Base-by-base conservation (phyloP, 1,140 invertebrate genomes). In the Phenacoccus solenopsis region DNA sequence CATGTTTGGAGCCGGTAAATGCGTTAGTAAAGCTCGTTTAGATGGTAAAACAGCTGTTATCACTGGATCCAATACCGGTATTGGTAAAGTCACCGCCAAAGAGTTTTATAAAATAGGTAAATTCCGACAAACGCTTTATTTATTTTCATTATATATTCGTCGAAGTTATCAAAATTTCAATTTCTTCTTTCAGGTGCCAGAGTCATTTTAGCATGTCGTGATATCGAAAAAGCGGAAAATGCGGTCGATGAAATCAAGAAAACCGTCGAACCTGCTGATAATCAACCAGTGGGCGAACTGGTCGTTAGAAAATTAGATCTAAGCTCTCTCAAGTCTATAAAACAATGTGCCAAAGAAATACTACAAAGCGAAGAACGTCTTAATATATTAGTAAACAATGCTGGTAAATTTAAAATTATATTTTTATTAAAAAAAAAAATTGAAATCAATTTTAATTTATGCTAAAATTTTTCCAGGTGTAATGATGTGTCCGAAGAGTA, bases 321-420 rank as follows among this genome's bases (percentile, higher is more conserved):
- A 0, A 78, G 81, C 1, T 92, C 86, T 12, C 78, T 93, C 10
- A 79, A 82, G 25, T 93, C 90, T 22, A 84, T 94, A 0, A 78
- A 85, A 71, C 79, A 85, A 73, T 93, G 89, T 76, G 88, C 86
- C 12, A 77, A 84, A 61, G 79, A 82, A 24, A 78, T 94, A 1
- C 75, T 83, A 13, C 77, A 82, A 5, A 83, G 79, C 0, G 84
- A 88, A 76, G 69, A 81, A 32, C 79, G 84, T 74, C 85, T 90
- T 49, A 83, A 91, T 75, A 78, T 91, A 38, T 79, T 94, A 1
- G 84, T 93, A 16, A 91, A 93, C 73, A 94, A 93, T 80, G 91
- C 90, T 67, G 90, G 82, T 77, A 57, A 70, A 59, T 0, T 21
- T 28, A 28, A 25, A 68, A 20, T 38, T n/a, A n/a, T 38, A 38